phyloP scores from a whole-genome alignment of 2,113 vertebrate genomes.

The Phrynosoma platyrhinos region DNA sequence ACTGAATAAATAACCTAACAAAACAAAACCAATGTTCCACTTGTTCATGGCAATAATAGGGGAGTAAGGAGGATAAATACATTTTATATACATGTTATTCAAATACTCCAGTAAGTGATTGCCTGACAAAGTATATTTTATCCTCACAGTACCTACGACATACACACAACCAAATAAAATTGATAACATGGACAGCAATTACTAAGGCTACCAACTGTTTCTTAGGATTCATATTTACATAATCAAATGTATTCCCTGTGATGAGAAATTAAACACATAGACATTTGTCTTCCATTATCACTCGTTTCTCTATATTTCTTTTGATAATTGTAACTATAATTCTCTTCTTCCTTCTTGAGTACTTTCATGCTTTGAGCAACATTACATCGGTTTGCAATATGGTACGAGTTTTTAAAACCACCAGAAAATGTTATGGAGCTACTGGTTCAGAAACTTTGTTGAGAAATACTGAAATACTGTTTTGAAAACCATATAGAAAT shows the following conservation, averaged over 20 bases:
- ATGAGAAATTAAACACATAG: not conserved
- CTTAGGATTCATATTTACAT: not conserved
- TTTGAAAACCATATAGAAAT: not conserved
- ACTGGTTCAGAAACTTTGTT: not conserved
- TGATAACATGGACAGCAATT: not conserved
- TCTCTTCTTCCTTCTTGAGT: not conserved
- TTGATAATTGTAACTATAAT: not conserved
- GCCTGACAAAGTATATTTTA: not conserved
- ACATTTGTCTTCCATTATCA: not conserved
- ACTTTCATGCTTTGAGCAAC: not conserved
- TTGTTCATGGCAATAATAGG: constrained; percentile 23
- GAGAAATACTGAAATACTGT: not conserved
- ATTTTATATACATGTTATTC: constrained; percentile 34
- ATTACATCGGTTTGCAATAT: not conserved
- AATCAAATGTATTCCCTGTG: not conserved
- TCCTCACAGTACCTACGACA: not conserved
- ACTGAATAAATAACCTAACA: constrained; percentile 89
- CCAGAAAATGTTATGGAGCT: not conserved
- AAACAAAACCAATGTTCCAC: constrained; percentile 1
- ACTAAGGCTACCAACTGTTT: not conserved
- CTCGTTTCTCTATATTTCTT: not conserved
- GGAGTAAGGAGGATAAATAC: rapidly evolving
- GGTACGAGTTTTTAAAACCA: not conserved
- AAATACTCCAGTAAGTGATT: not conserved
- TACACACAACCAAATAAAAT: not conserved